Conservation (phyloP, 1,140 invertebrate species). For the Aphis craccivora region DNA sequence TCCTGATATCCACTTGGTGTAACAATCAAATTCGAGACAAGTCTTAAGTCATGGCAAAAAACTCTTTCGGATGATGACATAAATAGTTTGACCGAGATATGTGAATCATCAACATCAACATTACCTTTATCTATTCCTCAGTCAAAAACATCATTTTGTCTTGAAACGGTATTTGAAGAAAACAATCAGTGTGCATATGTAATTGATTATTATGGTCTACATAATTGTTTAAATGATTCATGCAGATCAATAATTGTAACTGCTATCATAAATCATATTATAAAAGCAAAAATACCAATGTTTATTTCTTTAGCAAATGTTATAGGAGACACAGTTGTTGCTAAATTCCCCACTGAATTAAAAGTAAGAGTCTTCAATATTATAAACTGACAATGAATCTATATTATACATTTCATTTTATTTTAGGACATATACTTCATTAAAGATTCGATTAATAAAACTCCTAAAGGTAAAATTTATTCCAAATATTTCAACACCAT, state of each 20-base stretch:
- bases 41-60: conserved; percentile 11
- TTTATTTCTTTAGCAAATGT: not conserved
- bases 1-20: not conserved
- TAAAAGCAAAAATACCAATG: not conserved
- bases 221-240: conserved; percentile 13
- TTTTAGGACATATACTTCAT: not conserved
- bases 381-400: not conserved
- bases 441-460: not conserved
- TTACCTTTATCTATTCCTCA: not conserved
- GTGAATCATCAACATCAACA: too few species aligned
- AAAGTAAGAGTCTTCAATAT: not conserved
- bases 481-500: not conserved
- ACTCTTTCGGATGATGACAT: not conserved
- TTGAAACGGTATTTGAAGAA: not conserved
- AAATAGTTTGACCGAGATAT: too few species aligned
- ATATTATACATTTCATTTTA: not conserved
- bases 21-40: not conserved
- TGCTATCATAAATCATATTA: conserved; percentile 4
- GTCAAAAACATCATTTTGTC: not conserved
- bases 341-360: not conserved
- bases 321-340: not conserved
- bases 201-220: not conserved
- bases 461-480: not conserved
- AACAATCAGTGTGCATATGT: not conserved
- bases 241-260: not conserved